Percentiles rank a stretch among this genome's conserved stretches.
Conservation (phyloP, 1,140 invertebrate species). For the Brachionus rotundiformis region DNA sequence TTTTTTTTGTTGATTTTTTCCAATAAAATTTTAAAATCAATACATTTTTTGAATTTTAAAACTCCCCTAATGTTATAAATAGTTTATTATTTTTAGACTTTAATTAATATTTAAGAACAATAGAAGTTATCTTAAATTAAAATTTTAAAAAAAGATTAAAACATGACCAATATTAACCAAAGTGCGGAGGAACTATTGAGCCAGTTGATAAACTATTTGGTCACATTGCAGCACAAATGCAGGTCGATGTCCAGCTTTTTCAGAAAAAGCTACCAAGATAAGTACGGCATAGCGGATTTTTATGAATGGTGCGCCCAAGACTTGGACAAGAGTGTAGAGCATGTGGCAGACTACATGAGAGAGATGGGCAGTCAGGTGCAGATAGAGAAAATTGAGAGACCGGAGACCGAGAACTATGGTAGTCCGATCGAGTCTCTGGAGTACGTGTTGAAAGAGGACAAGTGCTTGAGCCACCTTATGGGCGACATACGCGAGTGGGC, state of each 20-base stretch:
- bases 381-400: not conserved
- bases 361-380: not conserved
- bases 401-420: not conserved
- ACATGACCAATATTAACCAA: not conserved
- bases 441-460: conserved; percentile 1
- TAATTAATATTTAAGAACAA: not conserved
- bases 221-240: not conserved
- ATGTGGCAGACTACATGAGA: not conserved
- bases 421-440: not conserved
- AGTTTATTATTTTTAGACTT: not conserved
- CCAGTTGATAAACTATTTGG: not conserved
- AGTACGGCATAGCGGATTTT: conserved; percentile 2
- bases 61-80: not conserved
- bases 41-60: not conserved
- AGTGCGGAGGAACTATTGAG: not conserved
- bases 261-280: not conserved
- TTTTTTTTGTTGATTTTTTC: not conserved
- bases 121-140: not conserved
- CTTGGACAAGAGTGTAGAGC: not conserved
- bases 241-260: not conserved
- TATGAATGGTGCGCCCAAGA: not conserved
- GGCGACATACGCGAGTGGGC: not conserved
- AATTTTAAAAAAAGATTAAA: not conserved
- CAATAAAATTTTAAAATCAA: not conserved
- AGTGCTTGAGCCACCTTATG: not conserved